Base-by-base conservation (phyloP, 2,888 invertebrate genomes). In the Sarcophaga subvicina region DNA sequence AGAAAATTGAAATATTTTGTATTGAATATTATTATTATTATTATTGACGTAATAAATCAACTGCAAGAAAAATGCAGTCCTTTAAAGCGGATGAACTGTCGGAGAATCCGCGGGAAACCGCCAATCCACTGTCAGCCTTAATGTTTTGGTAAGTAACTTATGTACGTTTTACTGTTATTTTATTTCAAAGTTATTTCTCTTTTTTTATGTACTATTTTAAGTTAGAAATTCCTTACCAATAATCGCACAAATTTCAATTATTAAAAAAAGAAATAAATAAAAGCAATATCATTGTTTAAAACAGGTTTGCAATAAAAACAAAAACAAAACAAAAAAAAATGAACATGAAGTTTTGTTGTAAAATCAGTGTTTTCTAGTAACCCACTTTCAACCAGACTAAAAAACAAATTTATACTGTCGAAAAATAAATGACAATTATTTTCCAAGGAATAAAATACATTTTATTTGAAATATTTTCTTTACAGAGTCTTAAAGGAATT, bases 51-150 rank as follows among this genome's bases (percentile, higher is more conserved):
- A 54, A 54, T 37, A 75, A 81, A 77, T 64, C 67, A 49, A 80
- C 77, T 83, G 83, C 79, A 78, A 10, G 37, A 37, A 86, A 80
- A 79, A 91, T 91, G 91, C 91, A 91, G 88, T 90, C 91, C 22
- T 86, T 91, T 79, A 93, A 93, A 90, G 90, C 91, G 83, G 92
- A 92, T 62, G 92, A 93, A 76, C 91, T 94, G 89, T 93, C 94
- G 54, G 92, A 93, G 71, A 95, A 96, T 93, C 96, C 96, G 1
- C 93, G 95, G 69, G 95, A 94, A 89, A 94, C 92, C 63, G 94
- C 96, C 2, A 95, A 95, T 90, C 89, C 94, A 2, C 89, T 97
- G 4, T 96, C 96, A 3, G 94, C 96, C 71, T 91, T 96, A 17
- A 93, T 95, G 72, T 96, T 95, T 93, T 95, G 95, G 93, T 93